Percentiles rank a stretch among this genome's conserved stretches.
phyloP scores from a whole-genome alignment of 37 sponge, comb jelly and placozoan genomes.

The Spongilla lacustris region DNA sequence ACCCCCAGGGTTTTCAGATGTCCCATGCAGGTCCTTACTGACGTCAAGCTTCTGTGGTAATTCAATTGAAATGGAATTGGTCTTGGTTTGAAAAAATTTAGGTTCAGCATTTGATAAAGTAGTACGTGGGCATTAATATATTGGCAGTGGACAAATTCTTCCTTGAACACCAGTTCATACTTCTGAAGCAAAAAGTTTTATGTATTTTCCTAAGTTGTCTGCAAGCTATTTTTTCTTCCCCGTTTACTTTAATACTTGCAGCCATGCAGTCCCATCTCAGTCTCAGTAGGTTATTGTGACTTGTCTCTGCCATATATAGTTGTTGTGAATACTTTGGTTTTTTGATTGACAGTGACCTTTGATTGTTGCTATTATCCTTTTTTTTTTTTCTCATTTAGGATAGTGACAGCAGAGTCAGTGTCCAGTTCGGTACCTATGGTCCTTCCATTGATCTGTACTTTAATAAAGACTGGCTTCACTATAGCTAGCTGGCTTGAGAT shows the following conservation, averaged over 20 bases:
- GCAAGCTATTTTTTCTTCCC: background rate
- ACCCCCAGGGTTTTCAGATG: background rate
- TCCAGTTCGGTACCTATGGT: too few relatives aligned
- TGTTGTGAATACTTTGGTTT: background rate
- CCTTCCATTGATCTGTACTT: too few relatives aligned
- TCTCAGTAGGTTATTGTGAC: background rate
- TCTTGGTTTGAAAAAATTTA: slow-evolving; percentile 1
- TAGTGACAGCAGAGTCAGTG: too few relatives aligned
- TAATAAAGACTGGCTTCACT: too few relatives aligned
- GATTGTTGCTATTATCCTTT: background rate
- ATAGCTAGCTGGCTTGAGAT: too few relatives aligned
- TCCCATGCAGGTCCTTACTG: background rate
- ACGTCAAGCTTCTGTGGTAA: too few relatives aligned
- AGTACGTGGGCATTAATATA: background rate
- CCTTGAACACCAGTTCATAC: slow-evolving; percentile 14
- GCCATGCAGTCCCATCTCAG: too few relatives aligned
- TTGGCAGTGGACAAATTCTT: background rate
- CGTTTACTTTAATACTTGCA: background rate
- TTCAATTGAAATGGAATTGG: background rate
- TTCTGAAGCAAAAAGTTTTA: background rate
- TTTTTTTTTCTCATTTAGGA: too few relatives aligned
- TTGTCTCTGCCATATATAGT: too few relatives aligned
- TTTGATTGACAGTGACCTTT: background rate
- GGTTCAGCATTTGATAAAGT: background rate
- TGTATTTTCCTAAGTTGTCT: background rate